These are phyloP conservation scores for Dasypus novemcinctus DNA, from an alignment of 2,113 vertebrate genomes.

Conservation along the genomic window DNA sequence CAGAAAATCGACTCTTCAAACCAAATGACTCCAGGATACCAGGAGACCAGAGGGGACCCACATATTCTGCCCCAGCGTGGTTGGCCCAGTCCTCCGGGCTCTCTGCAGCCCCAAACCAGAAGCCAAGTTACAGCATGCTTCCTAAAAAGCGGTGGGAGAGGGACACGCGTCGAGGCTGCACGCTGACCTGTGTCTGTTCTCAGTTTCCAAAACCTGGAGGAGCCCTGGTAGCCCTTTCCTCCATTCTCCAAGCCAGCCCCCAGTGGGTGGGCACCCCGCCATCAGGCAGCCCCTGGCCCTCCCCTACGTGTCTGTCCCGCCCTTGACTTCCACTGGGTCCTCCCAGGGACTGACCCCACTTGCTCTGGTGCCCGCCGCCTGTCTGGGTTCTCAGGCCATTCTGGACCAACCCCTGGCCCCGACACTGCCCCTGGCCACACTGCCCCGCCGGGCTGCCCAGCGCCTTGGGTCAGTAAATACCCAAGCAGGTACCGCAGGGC, in stretches of 20 bases:
- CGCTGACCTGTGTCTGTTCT: rapidly evolving
- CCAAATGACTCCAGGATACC: not conserved
- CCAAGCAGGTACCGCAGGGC: not conserved
- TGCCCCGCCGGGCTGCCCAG: not conserved
- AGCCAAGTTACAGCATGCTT: not conserved
- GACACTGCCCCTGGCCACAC: not conserved
- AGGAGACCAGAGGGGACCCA: not conserved
- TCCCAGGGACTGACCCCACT: no score
- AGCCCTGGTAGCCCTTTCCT: no score
- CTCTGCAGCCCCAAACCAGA: not conserved
- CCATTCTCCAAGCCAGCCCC: not conserved
- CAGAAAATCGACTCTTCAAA: not conserved
- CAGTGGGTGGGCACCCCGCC: no score
- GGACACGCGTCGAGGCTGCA: rapidly evolving
- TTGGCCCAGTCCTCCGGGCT: not conserved
- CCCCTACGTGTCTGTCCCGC: not conserved
- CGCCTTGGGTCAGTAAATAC: not conserved
- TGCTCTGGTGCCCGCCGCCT: not conserved
- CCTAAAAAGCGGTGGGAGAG: no score
- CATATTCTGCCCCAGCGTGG: not conserved
- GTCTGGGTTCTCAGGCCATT: rapidly evolving
- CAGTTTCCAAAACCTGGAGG: not conserved
- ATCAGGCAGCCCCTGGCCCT: not conserved
- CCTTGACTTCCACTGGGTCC: not conserved
- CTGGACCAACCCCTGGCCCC: not conserved